Evolutionary conservation across 2,888 invertebrate genomes (phyloP), one percentile per base, ranked within the genome.

Genomic region (Coremacera marginata): DNA sequence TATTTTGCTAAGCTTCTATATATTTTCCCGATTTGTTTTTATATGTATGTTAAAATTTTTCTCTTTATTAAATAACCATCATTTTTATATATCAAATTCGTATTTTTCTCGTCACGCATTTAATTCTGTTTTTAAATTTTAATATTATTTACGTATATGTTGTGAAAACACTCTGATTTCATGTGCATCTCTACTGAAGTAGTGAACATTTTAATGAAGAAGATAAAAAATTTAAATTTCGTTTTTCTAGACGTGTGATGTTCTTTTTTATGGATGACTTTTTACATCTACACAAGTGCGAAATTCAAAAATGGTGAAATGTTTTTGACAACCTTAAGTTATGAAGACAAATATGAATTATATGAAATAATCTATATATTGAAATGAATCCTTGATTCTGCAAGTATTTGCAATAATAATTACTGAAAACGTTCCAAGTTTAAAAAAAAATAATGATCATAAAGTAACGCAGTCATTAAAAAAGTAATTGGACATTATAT

Each of bases 131-230:
- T 77, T 73, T 31, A 31, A 4, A 31, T 31, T 76, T 75, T 70
- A 22, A 19, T 74, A 74, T 63, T 55, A 68, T 77, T 74, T 74
- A 74, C 63, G 63, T 74, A 65, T 74, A 62, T 78, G 70, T 81
- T 52, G 16, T 22, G 37, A 44, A 62, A 73, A 11, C 27, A 27
- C 27, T 27, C 8, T 60, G 60, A 14, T 60, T 25, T 60, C 16
- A 27, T 25, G 11, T 60, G 22, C 1, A 9, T 16, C 16, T 27
- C 7, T 60, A 27, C 4, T 25, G 22, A 60, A 27, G 11, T 60
- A 60, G 22, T 60, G 1, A 27, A 60, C 27, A 60, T 60, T 25
- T 65, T 19, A 27, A 60, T 27, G 3, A 60, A 27, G 9, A 60
- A 16, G 2, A 5, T 1, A 27, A 27, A 9, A 27, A 9, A 27